phyloP scores from a whole-genome alignment of 2,888 invertebrate genomes.

The Melanostoma scalare region DNA sequence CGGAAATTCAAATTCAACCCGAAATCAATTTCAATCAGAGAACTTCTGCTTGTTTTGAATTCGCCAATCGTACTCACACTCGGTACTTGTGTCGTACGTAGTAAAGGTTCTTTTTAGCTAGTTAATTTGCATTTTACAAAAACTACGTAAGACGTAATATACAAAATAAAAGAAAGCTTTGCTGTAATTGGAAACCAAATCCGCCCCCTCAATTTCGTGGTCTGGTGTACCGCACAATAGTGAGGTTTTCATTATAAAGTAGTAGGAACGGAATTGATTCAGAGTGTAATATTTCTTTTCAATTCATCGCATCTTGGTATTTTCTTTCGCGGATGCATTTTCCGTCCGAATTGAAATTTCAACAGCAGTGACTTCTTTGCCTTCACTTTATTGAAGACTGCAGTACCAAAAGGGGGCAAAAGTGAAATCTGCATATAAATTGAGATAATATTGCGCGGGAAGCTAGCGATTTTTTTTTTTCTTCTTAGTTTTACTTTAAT shows the following conservation, averaged over 20 bases:
- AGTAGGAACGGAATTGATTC: slow-evolving; percentile 5
- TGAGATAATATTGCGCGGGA: slow-evolving; percentile 60
- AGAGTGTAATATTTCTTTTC: slow-evolving; percentile 19
- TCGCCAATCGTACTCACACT: slow-evolving; percentile 16
- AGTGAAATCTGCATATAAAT: slow-evolving; percentile 66
- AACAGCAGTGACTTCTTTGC: slow-evolving; percentile 14
- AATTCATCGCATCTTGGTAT: slow-evolving; percentile 32
- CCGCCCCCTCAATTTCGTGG: slow-evolving; percentile 18
- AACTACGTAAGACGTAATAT: slow-evolving; percentile 16
- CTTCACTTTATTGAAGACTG: slow-evolving; percentile 48
- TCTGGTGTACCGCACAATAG: background rate
- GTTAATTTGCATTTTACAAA: slow-evolving; percentile 58
- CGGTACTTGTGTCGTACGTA: background rate
- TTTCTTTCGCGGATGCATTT: slow-evolving; percentile 57
- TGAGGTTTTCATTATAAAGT: slow-evolving; percentile 21
- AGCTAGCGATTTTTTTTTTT: slow-evolving; percentile 42
- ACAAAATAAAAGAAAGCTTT: slow-evolving; percentile 62
- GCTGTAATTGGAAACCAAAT: slow-evolving; percentile 59
- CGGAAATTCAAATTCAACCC: slow-evolving; percentile 34
- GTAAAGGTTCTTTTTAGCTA: too few relatives aligned
- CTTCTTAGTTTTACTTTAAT: slow-evolving; percentile 35
- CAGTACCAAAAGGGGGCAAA: slow-evolving; percentile 15
- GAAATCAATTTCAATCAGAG: slow-evolving; percentile 42
- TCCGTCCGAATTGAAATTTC: slow-evolving; percentile 30
- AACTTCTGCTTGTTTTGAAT: slow-evolving; percentile 25